phyloP scores from a whole-genome alignment of 2,888 invertebrate genomes.

The Cantharis rufa region DNA sequence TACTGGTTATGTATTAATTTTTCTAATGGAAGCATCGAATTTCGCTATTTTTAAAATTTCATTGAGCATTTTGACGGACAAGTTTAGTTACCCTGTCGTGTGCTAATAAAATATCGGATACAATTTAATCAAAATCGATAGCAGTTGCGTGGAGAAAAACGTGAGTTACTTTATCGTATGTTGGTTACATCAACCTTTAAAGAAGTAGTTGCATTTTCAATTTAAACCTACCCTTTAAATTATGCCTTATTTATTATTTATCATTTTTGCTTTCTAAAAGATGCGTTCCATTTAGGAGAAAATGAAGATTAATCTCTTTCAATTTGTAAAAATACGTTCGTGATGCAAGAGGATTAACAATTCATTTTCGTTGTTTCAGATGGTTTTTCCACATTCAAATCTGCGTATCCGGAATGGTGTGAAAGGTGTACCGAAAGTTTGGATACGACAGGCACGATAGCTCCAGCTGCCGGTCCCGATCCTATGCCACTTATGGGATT shows the following conservation, averaged over 20 bases:
- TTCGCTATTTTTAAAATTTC: not conserved
- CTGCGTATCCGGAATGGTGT: conserved; percentile 90
- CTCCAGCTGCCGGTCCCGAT: conserved; percentile 45
- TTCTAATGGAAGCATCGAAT: not conserved
- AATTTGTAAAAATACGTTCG: not conserved
- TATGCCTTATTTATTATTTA: not conserved
- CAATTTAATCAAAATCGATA: not conserved
- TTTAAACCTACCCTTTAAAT: not conserved
- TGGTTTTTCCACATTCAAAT: conserved; percentile 82
- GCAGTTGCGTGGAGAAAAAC: not conserved
- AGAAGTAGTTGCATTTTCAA: not conserved
- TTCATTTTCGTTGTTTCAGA: conserved; percentile 65
- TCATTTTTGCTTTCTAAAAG: not conserved
- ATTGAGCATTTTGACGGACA: not conserved
- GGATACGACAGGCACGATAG: conserved; percentile 42
- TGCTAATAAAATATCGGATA: not conserved
- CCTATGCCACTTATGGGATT: conserved; percentile 52
- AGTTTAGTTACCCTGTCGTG: not conserved
- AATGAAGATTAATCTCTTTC: not conserved
- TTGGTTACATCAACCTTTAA: not conserved
- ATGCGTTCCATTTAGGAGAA: not conserved
- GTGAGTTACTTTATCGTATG: not conserved
- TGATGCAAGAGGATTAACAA: not conserved
- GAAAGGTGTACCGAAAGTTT: conserved; percentile 70
- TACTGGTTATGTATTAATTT: not conserved